Base-by-base conservation (phyloP, 2,113 vertebrate species). In the Bubo blakistoni region DNA sequence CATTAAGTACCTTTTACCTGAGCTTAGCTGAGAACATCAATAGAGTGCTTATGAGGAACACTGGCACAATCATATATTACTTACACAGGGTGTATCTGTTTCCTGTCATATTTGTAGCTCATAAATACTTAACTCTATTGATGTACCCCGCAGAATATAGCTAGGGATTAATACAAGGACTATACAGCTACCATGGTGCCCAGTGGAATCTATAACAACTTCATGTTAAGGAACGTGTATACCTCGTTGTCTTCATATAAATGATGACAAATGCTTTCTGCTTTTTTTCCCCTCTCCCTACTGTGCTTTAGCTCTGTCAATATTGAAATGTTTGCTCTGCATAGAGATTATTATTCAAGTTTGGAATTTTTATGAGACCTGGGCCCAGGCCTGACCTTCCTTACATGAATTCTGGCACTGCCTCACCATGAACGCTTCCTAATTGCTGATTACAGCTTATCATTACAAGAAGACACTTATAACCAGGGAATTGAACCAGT, bases 271-370 rank as follows among this genome's bases (percentile, higher is more conserved):
- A 95, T 86, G 13, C 84, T 96, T 96, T 51, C 79, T 95, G 47
- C 73, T 44, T 78, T 89, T 61, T 27, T 32, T 12, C 11, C 4
- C 63, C 2, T 18, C 14, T 87, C 88, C 94, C 94, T 40, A 5
- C 70, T 84, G 67, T 85, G 59, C 79, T 86, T 94, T 93, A 79
- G 49, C 78, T 97, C 26, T 90, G 92, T 94, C 91, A 96, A 92
- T 94, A 96, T 71, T 90, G 71, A 96, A 93, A 72, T 95, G 67
- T 95, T 97, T 98, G 58, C 85, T 97, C 83, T 96, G 58, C 83
- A 78, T 25, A 76, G 36, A 95, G 85, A 90, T 92, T 95, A 89
- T 96, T 97, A 84, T 96, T 96, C 71, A 27, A 61, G 20, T 63
- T 96, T 78, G 77, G 94, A 94, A 89, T 96, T 93, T 97, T 96